Percentiles rank a stretch among this genome's conserved stretches.
Conservation (phyloP, 2,797 vertebrate species). For the Ctenosaura bakeri region DNA sequence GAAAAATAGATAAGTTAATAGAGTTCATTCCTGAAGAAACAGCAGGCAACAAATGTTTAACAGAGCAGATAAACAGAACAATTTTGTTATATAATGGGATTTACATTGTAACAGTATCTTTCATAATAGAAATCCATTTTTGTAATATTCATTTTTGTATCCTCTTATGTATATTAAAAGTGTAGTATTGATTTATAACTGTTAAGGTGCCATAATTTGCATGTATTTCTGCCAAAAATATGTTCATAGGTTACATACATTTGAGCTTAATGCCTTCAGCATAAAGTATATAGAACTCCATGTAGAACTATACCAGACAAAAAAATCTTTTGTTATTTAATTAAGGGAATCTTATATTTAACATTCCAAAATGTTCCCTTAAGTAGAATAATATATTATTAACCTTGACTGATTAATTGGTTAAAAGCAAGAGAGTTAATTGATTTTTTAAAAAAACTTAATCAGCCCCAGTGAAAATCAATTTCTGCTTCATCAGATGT, state of each 20-base stretch:
- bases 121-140: background rate
- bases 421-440: constrained; percentile 28
- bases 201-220: background rate
- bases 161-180: background rate
- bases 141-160: background rate
- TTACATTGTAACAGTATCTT: background rate
- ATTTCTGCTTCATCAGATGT: constrained; percentile 17
- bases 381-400: constrained; percentile 17
- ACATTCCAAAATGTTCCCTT: constrained; percentile 14
- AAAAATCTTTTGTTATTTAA: background rate
- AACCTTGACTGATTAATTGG: constrained; percentile 21
- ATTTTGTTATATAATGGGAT: background rate
- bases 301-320: background rate
- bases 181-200: background rate
- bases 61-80: background rate
- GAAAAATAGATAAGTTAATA: background rate
- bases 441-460: constrained; percentile 26
- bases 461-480: constrained; percentile 40
- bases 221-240: background rate
- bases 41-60: background rate
- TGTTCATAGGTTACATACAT: background rate
- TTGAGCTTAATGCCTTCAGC: background rate
- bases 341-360: constrained; percentile 16
- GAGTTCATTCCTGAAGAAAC: background rate
- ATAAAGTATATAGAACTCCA: background rate